Base-by-base conservation (phyloP, 2,888 invertebrate genomes). In the Chamaedrilus cognettii region DNA sequence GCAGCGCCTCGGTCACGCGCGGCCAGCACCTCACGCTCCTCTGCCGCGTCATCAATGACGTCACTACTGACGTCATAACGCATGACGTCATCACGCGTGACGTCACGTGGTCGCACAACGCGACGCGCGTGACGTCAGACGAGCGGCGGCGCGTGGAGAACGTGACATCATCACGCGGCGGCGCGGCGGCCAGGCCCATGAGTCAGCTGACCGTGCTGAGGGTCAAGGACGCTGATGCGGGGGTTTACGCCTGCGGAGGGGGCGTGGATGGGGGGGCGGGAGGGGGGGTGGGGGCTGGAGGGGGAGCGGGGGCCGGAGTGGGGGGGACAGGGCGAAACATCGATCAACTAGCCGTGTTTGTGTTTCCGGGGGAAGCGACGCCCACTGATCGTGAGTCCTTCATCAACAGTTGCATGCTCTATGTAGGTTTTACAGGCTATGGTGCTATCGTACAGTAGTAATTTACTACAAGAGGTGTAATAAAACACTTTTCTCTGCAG, bases 61-160 rank as follows among this genome's bases (percentile, higher is more conserved):
- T 51, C 62, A 7, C n/a, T n/a, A n/a, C n/a, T n/a, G n/a, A n/a
- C n/a, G 58, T 33, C 19, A 34, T 32, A 32, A 19, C 15, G 4
- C 15, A 19, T 2, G 23, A 30, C 7, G 0, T n/a, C n/a, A n/a
- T n/a, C n/a, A n/a, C n/a, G n/a, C n/a, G n/a, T n/a, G n/a, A n/a
- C n/a, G n/a, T 51, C 5, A 11, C 26, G 15, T 51, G 62, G 51
- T 32, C 3, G 26, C 51, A 62, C 31, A 51, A 62, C 62, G 49
- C 3, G 7, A 52, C 62, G 2, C 0, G n/a, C 1, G 1, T 51
- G 50, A 30, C 1, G 1, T 26, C 33, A 31, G 62, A 49, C 32
- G 5, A 15, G 2, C 30, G 62, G 19, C 62, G 51, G 11, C 52
- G 19, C 1, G 11, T 60, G 32, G 23, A 52, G 28, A 23, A 19